These are phyloP conservation scores for Oxyruncus cristatus DNA, from an alignment of 2,113 vertebrate species.

Conservation along the genomic window DNA sequence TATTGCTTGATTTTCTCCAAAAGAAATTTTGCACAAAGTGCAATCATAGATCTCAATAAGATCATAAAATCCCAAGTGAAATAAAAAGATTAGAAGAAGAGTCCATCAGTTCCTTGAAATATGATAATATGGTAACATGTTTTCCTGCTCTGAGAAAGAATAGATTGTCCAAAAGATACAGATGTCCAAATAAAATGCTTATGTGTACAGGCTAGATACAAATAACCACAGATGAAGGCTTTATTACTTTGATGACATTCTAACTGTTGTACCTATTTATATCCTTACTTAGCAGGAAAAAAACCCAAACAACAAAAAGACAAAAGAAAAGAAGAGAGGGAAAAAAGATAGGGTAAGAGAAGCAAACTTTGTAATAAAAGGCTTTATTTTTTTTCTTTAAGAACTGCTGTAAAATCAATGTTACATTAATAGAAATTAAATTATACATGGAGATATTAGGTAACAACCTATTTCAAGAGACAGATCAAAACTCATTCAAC, in stretches of 20 bases:
- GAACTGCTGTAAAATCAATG: not conserved
- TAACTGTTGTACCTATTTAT: not conserved
- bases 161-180: not conserved
- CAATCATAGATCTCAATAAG: not conserved
- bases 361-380: not conserved
- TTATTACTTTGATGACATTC: not conserved
- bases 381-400: not conserved
- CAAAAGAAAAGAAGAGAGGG: no score
- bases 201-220: not conserved
- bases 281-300: fast-evolving
- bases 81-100: not conserved
- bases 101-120: not conserved
- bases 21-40: not conserved
- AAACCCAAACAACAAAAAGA: no score
- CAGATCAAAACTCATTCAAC: not conserved
- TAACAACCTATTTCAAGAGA: not conserved
- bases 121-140: no score
- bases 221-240: not conserved
- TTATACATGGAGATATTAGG: not conserved
- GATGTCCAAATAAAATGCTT: not conserved
- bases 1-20: not conserved
- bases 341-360: not conserved
- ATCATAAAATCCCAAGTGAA: fast-evolving
- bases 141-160: not conserved
- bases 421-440: not conserved